Base-by-base conservation (phyloP, 2,797 vertebrate species). In the Melanotaenia parkinsoni region DNA sequence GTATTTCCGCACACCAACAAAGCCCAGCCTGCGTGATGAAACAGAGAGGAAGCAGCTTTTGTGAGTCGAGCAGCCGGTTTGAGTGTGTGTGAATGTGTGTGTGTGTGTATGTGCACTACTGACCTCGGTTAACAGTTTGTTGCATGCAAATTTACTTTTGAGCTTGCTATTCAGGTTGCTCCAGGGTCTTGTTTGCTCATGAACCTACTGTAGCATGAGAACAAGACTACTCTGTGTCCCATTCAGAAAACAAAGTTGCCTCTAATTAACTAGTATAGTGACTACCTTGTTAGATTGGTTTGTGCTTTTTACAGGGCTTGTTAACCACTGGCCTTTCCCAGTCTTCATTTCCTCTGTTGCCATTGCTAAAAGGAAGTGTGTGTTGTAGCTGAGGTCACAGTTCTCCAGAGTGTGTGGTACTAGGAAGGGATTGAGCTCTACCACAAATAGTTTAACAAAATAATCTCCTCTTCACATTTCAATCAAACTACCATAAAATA, bases 1-100 rank as follows among this genome's bases (percentile, higher is more conserved):
- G 94, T 93, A 94, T 95, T 95, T 95, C 94, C 93, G 91, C 89
- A 88, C 87, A 79, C 85, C 91, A 94, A 94, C 93, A 95, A 95
- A 95, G 93, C 88, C 82, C 76, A 80, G 89, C 84, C 85, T 79
- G 91, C 84, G 83, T 89, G 91, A 91, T 93, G 91, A 94, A 94
- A 94, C 83, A 32, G 75, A 89, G 89, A 93, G 93, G 93, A 94
- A 94, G 90, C 90, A 81, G 91, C 91, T 92, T 94, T 93, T 94
- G 89, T 93, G 80, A 88, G 80, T 86, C 70, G 82, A 84, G 81
- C 83, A 87, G 85, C 79, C 80, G 37, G 84, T 90, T 83, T 85
- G 32, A 38, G 4, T 54, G 37, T 69, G 33, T 62, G 51, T 66
- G 67, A 40, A 40, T 66, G 43, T 54, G 30, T 56, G 53, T 66